Percentiles rank a stretch among this genome's conserved stretches.
phyloP scores from a whole-genome alignment of 2,888 invertebrate genomes.

The Anorthoa munda region DNA sequence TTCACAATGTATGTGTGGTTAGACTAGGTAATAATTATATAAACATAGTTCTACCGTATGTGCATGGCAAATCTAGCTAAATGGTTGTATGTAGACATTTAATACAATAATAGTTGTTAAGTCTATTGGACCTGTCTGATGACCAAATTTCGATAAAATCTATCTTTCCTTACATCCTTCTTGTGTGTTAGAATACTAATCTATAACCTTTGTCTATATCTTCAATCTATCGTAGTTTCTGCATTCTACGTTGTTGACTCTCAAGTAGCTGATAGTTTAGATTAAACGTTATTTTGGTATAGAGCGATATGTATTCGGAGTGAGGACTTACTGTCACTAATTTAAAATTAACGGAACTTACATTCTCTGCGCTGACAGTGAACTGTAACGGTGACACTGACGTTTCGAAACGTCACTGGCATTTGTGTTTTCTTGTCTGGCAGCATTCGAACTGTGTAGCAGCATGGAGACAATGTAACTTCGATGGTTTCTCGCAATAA shows the following conservation, averaged over 20 bases:
- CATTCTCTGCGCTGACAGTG: conserved; percentile 49
- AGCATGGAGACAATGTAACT: conserved; percentile 30
- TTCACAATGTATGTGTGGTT: conserved; percentile 88
- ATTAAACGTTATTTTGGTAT: conserved; percentile 87
- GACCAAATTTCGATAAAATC: conserved; percentile 69
- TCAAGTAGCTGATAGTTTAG: conserved; percentile 85
- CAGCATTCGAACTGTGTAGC: conserved; percentile 14
- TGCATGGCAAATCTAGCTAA: conserved; percentile 89
- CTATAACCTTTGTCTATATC: conserved; percentile 79
- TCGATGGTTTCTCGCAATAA: conserved; percentile 39
- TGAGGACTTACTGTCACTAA: conserved; percentile 87
- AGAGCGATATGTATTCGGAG: conserved; percentile 73
- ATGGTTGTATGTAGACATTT: conserved; percentile 88
- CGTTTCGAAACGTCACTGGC: conserved; percentile 28
- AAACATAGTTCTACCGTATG: conserved; percentile 82
- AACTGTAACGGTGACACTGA: conserved; percentile 35
- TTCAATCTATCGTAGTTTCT: conserved; percentile 80
- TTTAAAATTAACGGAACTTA: conserved; percentile 79
- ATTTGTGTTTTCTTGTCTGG: conserved; percentile 4
- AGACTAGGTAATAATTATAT: conserved; percentile 82
- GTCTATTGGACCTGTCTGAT: conserved; percentile 69
- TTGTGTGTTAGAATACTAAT: conserved; percentile 71
- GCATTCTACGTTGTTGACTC: conserved; percentile 89
- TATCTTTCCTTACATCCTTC: conserved; percentile 66
- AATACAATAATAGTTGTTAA: conserved; percentile 87